Evolutionary conservation across 2,888 invertebrate species (phyloP), one percentile per base, ranked within the genome.

Genomic region (Rambutsinella grinnellia): DNA sequence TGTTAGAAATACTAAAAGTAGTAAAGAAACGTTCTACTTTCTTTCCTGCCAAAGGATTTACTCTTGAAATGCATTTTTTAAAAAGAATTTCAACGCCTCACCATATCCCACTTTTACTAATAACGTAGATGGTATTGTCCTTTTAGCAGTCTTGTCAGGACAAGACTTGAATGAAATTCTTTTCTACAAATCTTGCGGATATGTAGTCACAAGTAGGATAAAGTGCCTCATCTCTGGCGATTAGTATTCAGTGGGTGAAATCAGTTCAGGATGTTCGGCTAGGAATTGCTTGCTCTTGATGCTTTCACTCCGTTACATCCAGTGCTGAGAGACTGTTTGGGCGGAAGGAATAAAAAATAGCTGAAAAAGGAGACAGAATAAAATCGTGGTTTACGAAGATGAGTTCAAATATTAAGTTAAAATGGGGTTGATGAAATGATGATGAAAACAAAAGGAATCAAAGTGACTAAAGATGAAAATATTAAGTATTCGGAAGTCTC

Each of bases 231-330:
- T 71, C 71, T 63, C 58, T 27, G 27, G 24, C 71, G 70, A 77
- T 77, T 77, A 77, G 77, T 77, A 77, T 77, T 71, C 77, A 71
- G 77, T 67, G 67, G 77, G 62, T 19, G 67, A 71, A 62, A 67
- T 71, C 71, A 67, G 67, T 67, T 71, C 67, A 77, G 77, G 71
- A 71, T 71, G 77, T 71, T 67, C 62, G 71, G 66, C 67, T 77
- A 77, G 67, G 71, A 71, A 67, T 77, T 71, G 77, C 61, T 67
- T 63, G 63, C 63, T 71, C 58, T 65, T 63, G 6, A 26, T 49
- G 24, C 10, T 23, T 53, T 21, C 21, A 46, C 63, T 36, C 36
- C 13, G 36, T 36, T 36, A n/a, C n/a, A n/a, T n/a, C n/a, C n/a
- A n/a, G n/a, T n/a, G n/a, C n/a, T n/a, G n/a, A n/a, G n/a, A n/a